A percentile compares a stretch with the other conserved stretches of the same genome.
phyloP scores from a whole-genome alignment of 2,797 vertebrate genomes.

The Epinephelus coioides region DNA sequence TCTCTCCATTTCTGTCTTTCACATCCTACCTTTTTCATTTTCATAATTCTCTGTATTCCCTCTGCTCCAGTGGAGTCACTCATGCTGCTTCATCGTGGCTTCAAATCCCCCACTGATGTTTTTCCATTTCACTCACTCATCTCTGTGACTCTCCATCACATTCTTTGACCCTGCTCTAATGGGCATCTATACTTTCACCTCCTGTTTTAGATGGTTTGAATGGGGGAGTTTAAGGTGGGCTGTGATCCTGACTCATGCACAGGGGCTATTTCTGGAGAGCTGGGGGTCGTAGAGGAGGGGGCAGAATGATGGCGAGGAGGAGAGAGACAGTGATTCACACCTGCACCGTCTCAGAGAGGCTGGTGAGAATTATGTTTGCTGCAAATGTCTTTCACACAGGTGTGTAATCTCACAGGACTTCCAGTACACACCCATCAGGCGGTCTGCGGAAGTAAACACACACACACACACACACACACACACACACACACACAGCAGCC shows the following conservation, averaged over 20 bases:
- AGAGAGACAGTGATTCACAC: conserved; percentile 80
- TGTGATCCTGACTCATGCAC: conserved; percentile 55
- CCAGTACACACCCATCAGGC: conserved; percentile 54
- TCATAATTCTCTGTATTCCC: conserved; percentile 16
- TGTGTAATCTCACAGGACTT: conserved; percentile 74
- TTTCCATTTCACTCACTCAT: conserved; percentile 32
- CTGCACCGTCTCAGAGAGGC: conserved; percentile 53
- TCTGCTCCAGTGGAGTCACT: conserved; percentile 11
- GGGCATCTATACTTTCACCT: conserved; percentile 8
- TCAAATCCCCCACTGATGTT: conserved; percentile 19
- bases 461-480: conserved; percentile 24
- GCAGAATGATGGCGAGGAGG: conserved; percentile 9
- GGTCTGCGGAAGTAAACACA: conserved; percentile 54
- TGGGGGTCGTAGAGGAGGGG: conserved; percentile 10
- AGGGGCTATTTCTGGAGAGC: conserved; percentile 69
- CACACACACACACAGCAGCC: conserved; percentile 17
- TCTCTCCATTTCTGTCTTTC: conserved; percentile 28
- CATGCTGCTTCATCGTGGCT: not conserved
- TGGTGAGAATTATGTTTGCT: conserved; percentile 80
- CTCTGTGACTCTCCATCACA: conserved; percentile 16
- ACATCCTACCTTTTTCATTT: conserved; percentile 46
- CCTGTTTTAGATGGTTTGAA: conserved; percentile 31
- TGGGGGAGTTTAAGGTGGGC: conserved; percentile 22
- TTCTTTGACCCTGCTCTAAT: conserved; percentile 28
- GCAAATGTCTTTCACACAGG: conserved; percentile 75